A percentile compares a stretch with the other conserved stretches of the same genome.
Evolutionary conservation across 2,113 vertebrate species (phyloP).

Genomic region (Melanocharis versteri): DNA sequence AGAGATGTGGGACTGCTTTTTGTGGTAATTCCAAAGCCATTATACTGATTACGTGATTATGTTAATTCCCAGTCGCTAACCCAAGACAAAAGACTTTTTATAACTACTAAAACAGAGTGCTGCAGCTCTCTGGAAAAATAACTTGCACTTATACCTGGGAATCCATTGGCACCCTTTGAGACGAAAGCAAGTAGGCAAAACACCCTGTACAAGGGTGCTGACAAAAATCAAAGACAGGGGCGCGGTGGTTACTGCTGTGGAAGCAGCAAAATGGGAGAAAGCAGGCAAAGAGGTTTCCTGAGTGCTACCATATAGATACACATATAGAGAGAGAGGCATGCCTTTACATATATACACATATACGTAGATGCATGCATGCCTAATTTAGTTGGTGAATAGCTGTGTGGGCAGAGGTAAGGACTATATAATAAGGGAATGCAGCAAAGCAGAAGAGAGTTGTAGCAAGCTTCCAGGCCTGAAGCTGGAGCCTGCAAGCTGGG

Average conservation of each 20-base stretch:
- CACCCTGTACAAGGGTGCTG: background rate
- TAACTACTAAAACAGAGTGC: background rate
- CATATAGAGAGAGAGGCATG: background rate
- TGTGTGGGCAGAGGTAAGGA: background rate
- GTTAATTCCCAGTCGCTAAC: background rate
- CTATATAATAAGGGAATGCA: background rate
- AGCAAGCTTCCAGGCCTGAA: background rate
- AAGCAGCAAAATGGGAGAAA: background rate
- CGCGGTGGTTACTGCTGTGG: background rate
- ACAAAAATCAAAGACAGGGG: background rate
- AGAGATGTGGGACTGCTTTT: background rate
- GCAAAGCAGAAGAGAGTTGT: background rate
- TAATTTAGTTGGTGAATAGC: background rate
- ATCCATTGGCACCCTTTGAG: background rate
- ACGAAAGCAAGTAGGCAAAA: background rate
- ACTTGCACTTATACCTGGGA: background rate
- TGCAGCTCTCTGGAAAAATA: background rate
- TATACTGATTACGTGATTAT: constrained; percentile 8
- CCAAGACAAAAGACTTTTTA: background rate
- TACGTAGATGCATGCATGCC: background rate
- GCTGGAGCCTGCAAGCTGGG: background rate
- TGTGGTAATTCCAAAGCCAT: background rate
- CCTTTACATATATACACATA: background rate
- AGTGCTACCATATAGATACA: background rate
- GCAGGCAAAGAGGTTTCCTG: background rate